These are phyloP conservation scores for Perithous albicinctus DNA, from an alignment of 2,888 invertebrate genomes.

Conservation along the genomic window DNA sequence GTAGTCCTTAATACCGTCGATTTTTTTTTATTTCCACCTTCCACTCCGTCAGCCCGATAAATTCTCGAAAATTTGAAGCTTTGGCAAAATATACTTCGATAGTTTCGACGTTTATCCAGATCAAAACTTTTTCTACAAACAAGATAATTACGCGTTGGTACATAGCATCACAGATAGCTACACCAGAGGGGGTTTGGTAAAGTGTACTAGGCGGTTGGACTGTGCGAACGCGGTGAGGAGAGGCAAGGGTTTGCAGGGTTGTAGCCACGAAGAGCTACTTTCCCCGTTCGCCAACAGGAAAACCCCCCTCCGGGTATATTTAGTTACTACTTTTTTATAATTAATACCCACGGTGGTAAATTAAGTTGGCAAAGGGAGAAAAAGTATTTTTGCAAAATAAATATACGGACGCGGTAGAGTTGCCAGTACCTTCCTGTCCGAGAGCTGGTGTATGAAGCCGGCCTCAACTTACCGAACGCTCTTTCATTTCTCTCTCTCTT, in stretches of 20 bases:
- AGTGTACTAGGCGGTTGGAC: slow-evolving; percentile 32
- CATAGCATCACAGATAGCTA: slow-evolving; percentile 26
- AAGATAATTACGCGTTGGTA: slow-evolving; percentile 78
- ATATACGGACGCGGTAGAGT: slow-evolving; percentile 63
- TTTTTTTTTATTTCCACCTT: not conserved
- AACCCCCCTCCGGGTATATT: slow-evolving; percentile 77
- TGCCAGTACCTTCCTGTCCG: slow-evolving; percentile 44
- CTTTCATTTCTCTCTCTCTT: slow-evolving; percentile 55
- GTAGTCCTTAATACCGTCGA: not conserved
- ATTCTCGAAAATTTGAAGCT: not conserved
- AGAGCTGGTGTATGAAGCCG: slow-evolving; percentile 30
- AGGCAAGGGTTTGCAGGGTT: slow-evolving; percentile 60
- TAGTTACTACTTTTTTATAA: slow-evolving; percentile 83
- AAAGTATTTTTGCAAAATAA: slow-evolving; percentile 74
- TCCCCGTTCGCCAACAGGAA: slow-evolving; percentile 45
- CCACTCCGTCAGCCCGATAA: slow-evolving; percentile 21
- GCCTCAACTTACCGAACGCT: slow-evolving; percentile 68
- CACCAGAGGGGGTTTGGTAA: slow-evolving; percentile 20
- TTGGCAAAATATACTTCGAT: slow-evolving; percentile 15
- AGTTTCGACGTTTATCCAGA: slow-evolving; percentile 43
- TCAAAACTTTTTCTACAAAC: slow-evolving; percentile 73
- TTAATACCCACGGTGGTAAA: slow-evolving; percentile 82
- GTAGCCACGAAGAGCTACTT: slow-evolving; percentile 54
- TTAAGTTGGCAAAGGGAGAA: slow-evolving; percentile 77
- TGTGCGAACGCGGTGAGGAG: not conserved